Conservation (phyloP, 2,888 invertebrate species). For the Limenitis camilla region DNA sequence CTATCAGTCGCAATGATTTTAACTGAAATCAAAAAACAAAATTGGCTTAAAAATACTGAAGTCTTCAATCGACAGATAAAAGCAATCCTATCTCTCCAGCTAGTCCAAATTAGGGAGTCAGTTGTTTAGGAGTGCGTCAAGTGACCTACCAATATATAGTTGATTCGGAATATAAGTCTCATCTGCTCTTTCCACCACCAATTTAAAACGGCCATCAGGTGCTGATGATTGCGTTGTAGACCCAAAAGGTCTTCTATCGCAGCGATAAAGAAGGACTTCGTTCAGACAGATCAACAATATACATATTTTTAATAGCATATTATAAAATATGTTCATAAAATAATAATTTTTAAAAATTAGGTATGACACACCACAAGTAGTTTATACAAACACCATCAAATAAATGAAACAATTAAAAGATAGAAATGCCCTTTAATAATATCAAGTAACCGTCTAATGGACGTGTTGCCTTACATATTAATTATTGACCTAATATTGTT, state of each 20-base stretch:
- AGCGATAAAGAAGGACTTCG: conserved; percentile 38
- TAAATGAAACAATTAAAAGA: conserved; percentile 7
- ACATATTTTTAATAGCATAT: not conserved
- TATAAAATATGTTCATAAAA: not conserved
- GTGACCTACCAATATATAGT: conserved; percentile 56
- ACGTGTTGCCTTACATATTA: conserved; percentile 18
- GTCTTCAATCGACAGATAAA: too few relatives aligned
- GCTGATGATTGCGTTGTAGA: conserved; percentile 46
- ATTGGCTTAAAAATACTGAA: not conserved
- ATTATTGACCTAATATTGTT: conserved; percentile 18
- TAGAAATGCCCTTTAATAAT: conserved; percentile 13
- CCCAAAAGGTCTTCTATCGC: conserved; percentile 58
- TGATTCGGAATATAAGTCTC: conserved; percentile 58
- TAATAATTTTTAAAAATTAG: not conserved
- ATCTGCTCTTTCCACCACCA: conserved; percentile 40
- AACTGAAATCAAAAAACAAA: conserved; percentile 34
- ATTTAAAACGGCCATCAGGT: conserved; percentile 54
- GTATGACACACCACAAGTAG: not conserved
- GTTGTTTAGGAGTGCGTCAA: too few relatives aligned
- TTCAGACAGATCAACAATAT: not conserved
- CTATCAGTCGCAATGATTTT: conserved; percentile 50
- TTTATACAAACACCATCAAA: conserved; percentile 3
- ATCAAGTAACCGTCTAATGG: conserved; percentile 10
- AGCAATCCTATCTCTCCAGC: too few relatives aligned
- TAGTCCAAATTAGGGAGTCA: too few relatives aligned